Conservation (phyloP, 2,113 vertebrate genomes). For the Collichthys lucidus region DNA sequence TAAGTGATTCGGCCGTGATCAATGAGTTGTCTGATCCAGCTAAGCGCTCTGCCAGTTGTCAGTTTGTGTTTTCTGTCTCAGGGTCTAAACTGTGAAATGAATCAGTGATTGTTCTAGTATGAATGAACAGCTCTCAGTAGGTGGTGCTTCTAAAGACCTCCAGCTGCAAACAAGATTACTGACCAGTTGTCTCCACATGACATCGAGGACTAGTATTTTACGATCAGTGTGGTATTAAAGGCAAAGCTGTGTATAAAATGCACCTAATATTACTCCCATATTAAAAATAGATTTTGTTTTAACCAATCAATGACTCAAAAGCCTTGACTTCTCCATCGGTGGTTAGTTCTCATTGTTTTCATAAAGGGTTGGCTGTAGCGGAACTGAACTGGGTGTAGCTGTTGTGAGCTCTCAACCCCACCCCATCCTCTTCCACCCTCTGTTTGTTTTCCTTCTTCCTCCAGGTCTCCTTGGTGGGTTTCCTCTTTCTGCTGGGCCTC, state of each 20-base stretch:
- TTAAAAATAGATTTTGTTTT: neutral
- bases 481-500: conserved; percentile 96
- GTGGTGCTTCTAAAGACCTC: neutral
- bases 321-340: conserved; percentile 47
- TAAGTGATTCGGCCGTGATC: neutral
- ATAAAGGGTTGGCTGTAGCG: conserved; percentile 73
- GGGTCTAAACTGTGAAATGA: neutral
- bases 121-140: neutral
- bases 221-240: neutral
- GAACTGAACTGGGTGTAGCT: conserved; percentile 80
- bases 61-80: neutral
- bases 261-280: neutral
- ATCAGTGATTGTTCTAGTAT: neutral
- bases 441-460: conserved; percentile 82
- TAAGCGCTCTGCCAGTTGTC: neutral
- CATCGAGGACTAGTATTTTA: neutral
- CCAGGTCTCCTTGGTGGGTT: conserved; percentile 97
- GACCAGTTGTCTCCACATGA: neutral
- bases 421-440: conserved; percentile 80
- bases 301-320: conserved; percentile 7
- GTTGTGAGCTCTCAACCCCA: conserved; percentile 64
- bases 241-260: neutral
- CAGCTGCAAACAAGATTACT: neutral
- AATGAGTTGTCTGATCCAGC: neutral
- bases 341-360: conserved; percentile 67